Base-by-base conservation (phyloP, 2,888 invertebrate species). In the Digitonthophagus gazella region DNA sequence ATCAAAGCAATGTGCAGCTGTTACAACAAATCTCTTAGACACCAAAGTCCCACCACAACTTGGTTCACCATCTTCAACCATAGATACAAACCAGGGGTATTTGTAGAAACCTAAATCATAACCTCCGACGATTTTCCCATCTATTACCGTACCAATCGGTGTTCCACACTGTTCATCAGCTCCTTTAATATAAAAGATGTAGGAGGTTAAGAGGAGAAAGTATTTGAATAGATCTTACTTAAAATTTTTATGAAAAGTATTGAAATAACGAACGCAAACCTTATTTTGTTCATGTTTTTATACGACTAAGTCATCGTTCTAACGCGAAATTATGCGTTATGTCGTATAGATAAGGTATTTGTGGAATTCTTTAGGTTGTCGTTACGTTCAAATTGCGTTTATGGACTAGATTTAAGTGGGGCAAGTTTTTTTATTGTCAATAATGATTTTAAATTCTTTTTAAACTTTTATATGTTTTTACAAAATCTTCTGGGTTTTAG, bases 11-110 rank as follows among this genome's bases (percentile, higher is more conserved):
- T 83, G 83, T 0, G 82, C 83, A 2, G 82, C 83, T 3, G 82
- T 80, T 15, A 83, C 18, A 8, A 83, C 75, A n/a, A 75, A 76
- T 65, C 72, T 77, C 6, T 78, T 75, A 0, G 76, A 77, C 66
- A 83, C 79, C 16, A 83, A 72, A 1, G 80, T 77, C 5, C 80
- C 82, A 2, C 82, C 83, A 72, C 83, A 83, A 1, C 73, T 72
- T n/a, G 19, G 57, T 2, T 80, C 75, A 18, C 76, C 75, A 5
- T 76, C 70, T 15, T 73, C 69, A 0, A 77, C 72, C 1, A 83
- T 69, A 3, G 79, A 79, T 11, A 78, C 81, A 70, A 77, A 83
- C 83, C 83, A 83, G 0, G 82, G 81, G 71, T 82, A 83, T 66
- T 80, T 79, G 67, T 80, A 80, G 66, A 80, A 83, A 1, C 82